These are phyloP conservation scores for Scolopax mira DNA, from an alignment of 2,113 vertebrate species.

Conservation along the genomic window DNA sequence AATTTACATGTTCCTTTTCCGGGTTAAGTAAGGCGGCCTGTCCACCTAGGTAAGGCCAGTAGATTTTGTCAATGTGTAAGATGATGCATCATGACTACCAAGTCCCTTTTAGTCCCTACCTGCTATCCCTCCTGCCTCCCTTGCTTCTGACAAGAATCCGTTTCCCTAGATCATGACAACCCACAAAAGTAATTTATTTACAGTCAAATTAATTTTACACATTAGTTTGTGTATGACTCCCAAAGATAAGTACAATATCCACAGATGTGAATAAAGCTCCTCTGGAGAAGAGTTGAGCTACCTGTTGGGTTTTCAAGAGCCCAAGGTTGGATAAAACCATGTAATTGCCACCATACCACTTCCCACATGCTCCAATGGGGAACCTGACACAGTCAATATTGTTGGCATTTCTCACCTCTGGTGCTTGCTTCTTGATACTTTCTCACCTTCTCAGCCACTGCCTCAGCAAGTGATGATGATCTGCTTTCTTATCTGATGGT, in stretches of 20 bases:
- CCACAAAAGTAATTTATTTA: background rate
- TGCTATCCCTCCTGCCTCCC: background rate
- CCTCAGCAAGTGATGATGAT: background rate
- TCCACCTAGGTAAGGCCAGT: background rate
- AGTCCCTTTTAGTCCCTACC: background rate
- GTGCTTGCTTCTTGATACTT: background rate
- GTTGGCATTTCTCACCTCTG: background rate
- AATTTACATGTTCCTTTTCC: background rate
- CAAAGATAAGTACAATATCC: background rate
- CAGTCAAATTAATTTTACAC: background rate
- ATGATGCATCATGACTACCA: background rate
- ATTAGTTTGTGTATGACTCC: background rate
- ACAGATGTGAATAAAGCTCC: background rate
- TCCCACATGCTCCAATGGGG: background rate
- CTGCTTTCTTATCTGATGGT: background rate
- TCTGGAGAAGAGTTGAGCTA: background rate
- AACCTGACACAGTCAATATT: accelerated
- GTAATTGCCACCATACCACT: background rate
- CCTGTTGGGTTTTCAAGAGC: background rate
- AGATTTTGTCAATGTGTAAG: background rate
- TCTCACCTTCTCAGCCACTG: background rate
- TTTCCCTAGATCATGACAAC: background rate
- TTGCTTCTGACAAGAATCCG: background rate
- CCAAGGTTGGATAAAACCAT: background rate
- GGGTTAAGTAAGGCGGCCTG: background rate